Evolutionary conservation across 1,140 invertebrate genomes (phyloP).

Genomic region (Macrobrachium nipponense): DNA sequence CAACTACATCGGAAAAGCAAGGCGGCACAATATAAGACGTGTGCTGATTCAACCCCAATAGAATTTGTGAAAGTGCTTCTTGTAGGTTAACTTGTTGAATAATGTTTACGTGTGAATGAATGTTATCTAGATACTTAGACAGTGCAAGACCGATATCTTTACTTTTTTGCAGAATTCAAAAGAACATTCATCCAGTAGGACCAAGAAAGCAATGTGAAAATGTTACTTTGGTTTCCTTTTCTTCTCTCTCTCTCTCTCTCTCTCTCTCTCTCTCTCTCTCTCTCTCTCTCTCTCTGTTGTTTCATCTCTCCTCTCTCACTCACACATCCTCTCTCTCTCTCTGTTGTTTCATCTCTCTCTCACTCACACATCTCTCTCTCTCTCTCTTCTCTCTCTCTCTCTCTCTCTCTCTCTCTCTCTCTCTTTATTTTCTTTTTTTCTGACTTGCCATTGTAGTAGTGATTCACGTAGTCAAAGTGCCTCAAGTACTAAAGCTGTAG

Average conservation of each 20-base stretch:
- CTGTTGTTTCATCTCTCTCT: constrained; percentile 45
- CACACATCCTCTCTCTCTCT: neutral
- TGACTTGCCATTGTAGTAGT: constrained; percentile 59
- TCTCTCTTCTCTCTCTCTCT: neutral
- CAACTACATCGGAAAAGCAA: constrained; percentile 51
- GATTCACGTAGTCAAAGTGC: constrained; percentile 60
- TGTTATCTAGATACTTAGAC: constrained; percentile 38
- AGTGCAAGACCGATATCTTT: constrained; percentile 34
- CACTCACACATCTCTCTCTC: neutral
- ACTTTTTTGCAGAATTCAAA: constrained; percentile 27
- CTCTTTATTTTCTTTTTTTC: constrained; percentile 22
- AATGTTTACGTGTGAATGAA: constrained; percentile 55
- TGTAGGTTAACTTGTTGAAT: constrained; percentile 57
- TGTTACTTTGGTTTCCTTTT: constrained; percentile 17
- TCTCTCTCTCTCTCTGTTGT: constrained; percentile 1
- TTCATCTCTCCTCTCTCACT: neutral
- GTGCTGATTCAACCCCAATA: constrained; percentile 27
- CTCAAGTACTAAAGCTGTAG: constrained; percentile 59
- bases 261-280: constrained; percentile 6
- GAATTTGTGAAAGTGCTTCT: constrained; percentile 56
- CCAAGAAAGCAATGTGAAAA: constrained; percentile 53
- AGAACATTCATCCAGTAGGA: constrained; percentile 36
- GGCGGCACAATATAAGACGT: constrained; percentile 15
- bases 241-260: constrained; percentile 23
- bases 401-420: constrained; percentile 11